Evolutionary conservation across 2,113 vertebrate species (phyloP).

Genomic region (Nothoprocta perdicaria): DNA sequence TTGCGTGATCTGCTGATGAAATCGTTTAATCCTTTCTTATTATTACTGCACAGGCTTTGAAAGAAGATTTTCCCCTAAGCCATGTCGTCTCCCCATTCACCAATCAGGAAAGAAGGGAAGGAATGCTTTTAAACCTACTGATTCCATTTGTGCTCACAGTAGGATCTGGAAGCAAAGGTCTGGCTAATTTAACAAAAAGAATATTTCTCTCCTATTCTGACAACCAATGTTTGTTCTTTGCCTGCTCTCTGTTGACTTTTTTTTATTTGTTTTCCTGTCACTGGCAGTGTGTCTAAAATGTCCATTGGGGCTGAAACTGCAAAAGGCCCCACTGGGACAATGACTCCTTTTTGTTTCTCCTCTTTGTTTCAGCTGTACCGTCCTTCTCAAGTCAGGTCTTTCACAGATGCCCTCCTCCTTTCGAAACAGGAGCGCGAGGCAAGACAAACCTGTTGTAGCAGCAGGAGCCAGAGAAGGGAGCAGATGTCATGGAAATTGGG

Average conservation of each 20-base stretch:
- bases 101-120: slow-evolving; percentile 98
- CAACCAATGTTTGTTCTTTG: slow-evolving; percentile 63
- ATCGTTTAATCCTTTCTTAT: slow-evolving; percentile 70
- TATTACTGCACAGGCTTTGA: slow-evolving; percentile 89
- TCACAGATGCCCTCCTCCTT: slow-evolving; percentile 22
- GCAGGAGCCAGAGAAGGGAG: slow-evolving; percentile 6
- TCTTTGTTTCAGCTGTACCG: slow-evolving; percentile 65
- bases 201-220: slow-evolving; percentile 47
- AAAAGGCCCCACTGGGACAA: slow-evolving; percentile 4
- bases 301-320: slow-evolving; percentile 4
- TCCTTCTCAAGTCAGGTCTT: slow-evolving; percentile 35
- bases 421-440: slow-evolving; percentile 21
- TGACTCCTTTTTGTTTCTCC: neutral
- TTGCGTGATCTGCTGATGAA: slow-evolving; percentile 47
- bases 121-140: slow-evolving; percentile 98
- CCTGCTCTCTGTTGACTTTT: slow-evolving; percentile 38
- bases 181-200: slow-evolving; percentile 79
- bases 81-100: slow-evolving; percentile 99
- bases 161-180: slow-evolving; percentile 99
- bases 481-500: neutral
- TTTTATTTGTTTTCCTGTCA: slow-evolving; percentile 41
- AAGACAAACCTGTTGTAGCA: slow-evolving; percentile 7
- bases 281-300: slow-evolving; percentile 32
- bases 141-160: slow-evolving; percentile 99
- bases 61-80: slow-evolving; percentile 98